These are phyloP conservation scores for Drosophila funebris DNA, from an alignment of 1,140 invertebrate species.

Conservation along the genomic window DNA sequence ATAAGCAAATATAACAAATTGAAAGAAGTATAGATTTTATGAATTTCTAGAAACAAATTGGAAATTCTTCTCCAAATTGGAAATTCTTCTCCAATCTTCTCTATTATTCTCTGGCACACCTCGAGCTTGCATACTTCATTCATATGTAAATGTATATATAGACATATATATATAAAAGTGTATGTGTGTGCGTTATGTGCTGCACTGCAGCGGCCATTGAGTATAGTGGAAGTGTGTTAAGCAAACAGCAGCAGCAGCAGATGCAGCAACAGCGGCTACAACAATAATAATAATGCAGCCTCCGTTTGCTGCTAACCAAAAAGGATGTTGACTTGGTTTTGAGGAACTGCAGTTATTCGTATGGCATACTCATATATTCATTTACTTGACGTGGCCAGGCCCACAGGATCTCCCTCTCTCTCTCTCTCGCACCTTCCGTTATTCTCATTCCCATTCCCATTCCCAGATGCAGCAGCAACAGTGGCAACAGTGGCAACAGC, in stretches of 20 bases:
- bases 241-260: constrained; percentile 21
- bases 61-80: no score
- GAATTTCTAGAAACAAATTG: no score
- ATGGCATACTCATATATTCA: constrained; percentile 78
- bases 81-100: no score
- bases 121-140: constrained; percentile 38
- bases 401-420: constrained; percentile 30
- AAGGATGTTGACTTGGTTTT: constrained; percentile 80
- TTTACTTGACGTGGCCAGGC: constrained; percentile 67
- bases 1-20: no score
- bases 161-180: no score
- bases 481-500: background rate
- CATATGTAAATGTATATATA: constrained; percentile 20
- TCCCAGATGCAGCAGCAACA: background rate
- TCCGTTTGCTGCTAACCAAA: constrained; percentile 60
- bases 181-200: constrained; percentile 57
- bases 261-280: constrained; percentile 35
- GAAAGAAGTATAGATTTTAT: no score
- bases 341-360: constrained; percentile 80
- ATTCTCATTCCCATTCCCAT: background rate
- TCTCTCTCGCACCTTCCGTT: background rate
- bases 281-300: constrained; percentile 41
- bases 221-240: constrained; percentile 26
- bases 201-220: constrained; percentile 45
- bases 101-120: constrained; percentile 13